Conservation (phyloP, 2,797 vertebrate genomes). For the Macropodus opercularis region DNA sequence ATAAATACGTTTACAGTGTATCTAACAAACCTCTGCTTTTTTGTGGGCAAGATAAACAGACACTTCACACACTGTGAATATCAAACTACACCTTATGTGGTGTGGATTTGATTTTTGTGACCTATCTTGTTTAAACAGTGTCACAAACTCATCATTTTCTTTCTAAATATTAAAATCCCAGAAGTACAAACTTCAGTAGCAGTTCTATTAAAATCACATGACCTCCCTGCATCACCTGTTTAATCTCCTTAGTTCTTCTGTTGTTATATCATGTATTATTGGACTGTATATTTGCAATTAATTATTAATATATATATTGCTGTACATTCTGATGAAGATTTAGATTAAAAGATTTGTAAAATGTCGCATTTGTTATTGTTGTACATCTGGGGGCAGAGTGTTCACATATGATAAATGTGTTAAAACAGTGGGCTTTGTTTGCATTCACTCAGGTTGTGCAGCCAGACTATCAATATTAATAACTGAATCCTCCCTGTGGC, state of each 20-base stretch:
- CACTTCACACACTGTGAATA: conserved; percentile 19
- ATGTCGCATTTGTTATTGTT: conserved; percentile 34
- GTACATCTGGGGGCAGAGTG: not conserved
- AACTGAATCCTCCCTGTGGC: not conserved
- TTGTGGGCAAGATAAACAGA: conserved; percentile 24
- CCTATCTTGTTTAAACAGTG: conserved; percentile 26
- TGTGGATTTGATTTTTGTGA: conserved; percentile 44
- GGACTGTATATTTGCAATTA: conserved; percentile 75
- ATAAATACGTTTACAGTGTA: conserved; percentile 8
- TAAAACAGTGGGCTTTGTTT: not conserved
- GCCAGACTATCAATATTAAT: not conserved
- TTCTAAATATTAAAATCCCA: conserved; percentile 33
- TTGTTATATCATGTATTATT: conserved; percentile 74
- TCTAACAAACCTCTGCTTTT: conserved; percentile 21
- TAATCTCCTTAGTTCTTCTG: conserved; percentile 53
- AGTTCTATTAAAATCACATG: conserved; percentile 20
- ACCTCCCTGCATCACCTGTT: conserved; percentile 39
- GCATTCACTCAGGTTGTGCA: not conserved
- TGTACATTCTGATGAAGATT: conserved; percentile 76
- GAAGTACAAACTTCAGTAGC: conserved; percentile 49
- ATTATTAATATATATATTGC: conserved; percentile 79
- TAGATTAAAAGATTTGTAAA: conserved; percentile 80
- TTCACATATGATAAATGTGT: conserved; percentile 3
- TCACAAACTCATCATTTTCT: conserved; percentile 20
- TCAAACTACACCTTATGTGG: conserved; percentile 19